phyloP scores from a whole-genome alignment of 2,113 vertebrate species.

The Paratilapia polleni region DNA sequence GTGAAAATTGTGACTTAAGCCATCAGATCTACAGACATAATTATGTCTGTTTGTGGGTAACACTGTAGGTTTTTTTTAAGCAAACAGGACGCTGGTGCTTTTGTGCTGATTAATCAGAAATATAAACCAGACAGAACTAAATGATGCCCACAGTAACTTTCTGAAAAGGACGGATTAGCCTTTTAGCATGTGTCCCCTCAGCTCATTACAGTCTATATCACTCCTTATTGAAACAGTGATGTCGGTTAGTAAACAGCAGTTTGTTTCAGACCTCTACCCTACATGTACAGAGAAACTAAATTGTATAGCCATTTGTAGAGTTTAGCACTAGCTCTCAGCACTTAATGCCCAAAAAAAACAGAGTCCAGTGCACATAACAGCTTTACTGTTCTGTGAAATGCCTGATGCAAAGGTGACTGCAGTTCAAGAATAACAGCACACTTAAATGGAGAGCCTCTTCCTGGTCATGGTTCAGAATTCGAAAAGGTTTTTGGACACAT shows the following conservation, averaged over 20 bases:
- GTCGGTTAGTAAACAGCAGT: neutral
- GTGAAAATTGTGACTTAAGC: slow-evolving; percentile 6
- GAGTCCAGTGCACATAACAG: too few relatives aligned
- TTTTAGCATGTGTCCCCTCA: slow-evolving; percentile 1
- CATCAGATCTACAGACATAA: slow-evolving; percentile 6
- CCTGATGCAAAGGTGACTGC: neutral
- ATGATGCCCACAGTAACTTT: neutral
- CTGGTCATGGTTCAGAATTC: too few relatives aligned
- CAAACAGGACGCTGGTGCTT: neutral
- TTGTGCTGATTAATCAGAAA: slow-evolving; percentile 2
- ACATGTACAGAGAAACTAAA: neutral
- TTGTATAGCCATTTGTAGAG: neutral
- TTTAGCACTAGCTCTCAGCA: too few relatives aligned
- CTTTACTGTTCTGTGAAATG: neutral
- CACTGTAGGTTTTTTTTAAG: neutral
- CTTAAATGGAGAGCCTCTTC: too few relatives aligned
- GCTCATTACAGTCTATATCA: neutral
- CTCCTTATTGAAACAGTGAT: neutral
- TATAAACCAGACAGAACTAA: neutral
- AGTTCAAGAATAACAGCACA: too few relatives aligned
- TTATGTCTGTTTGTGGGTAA: neutral
- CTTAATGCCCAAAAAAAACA: neutral
- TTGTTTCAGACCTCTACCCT: neutral
- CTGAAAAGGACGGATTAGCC: slow-evolving; percentile 9
- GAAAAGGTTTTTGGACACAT: too few relatives aligned